Evolutionary conservation across 2,888 invertebrate genomes (phyloP).

Genomic region (Nephrocerus scutellatus): DNA sequence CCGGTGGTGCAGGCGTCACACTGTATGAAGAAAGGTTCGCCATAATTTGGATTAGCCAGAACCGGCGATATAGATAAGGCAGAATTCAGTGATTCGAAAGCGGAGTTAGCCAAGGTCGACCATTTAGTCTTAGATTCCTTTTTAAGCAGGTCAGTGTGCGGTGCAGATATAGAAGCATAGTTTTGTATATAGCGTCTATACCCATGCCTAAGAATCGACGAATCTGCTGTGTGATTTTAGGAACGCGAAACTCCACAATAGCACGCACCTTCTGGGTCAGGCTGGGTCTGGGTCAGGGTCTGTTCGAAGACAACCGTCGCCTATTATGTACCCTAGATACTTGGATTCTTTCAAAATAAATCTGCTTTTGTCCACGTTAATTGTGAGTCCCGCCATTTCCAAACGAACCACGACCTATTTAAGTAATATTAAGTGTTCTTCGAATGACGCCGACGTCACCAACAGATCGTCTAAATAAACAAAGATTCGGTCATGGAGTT

Average conservation of each 20-base stretch:
- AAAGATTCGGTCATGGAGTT: constrained; percentile 8
- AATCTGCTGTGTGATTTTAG: too few relatives aligned
- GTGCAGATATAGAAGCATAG: constrained; percentile 2
- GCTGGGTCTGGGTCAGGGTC: too few relatives aligned
- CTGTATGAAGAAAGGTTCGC: constrained; percentile 4
- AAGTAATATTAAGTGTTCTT: constrained; percentile 1
- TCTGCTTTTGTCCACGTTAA: constrained; percentile 1
- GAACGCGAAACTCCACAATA: constrained; percentile 5
- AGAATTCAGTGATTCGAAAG: constrained; percentile 4
- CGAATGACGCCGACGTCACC: constrained; percentile 4
- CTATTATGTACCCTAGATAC: constrained; percentile 8
- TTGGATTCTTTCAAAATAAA: constrained; percentile 5
- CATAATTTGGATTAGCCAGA: constrained; percentile 6
- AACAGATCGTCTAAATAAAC: constrained; percentile 10
- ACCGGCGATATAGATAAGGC: constrained; percentile 6
- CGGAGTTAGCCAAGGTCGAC: constrained; percentile 1
- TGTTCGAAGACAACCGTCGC: constrained; percentile 3
- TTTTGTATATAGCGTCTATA: constrained; percentile 3
- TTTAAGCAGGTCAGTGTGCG: constrained; percentile 1
- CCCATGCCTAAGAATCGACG: too few relatives aligned
- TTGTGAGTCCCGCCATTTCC: not conserved
- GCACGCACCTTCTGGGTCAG: constrained; percentile 6
- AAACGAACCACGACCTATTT: constrained; percentile 2
- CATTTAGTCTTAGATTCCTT: not conserved
- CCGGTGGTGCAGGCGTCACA: constrained; percentile 8